These are phyloP conservation scores for Ardeotis arabs DNA, from an alignment of 2,113 vertebrate species.

Conservation along the genomic window DNA sequence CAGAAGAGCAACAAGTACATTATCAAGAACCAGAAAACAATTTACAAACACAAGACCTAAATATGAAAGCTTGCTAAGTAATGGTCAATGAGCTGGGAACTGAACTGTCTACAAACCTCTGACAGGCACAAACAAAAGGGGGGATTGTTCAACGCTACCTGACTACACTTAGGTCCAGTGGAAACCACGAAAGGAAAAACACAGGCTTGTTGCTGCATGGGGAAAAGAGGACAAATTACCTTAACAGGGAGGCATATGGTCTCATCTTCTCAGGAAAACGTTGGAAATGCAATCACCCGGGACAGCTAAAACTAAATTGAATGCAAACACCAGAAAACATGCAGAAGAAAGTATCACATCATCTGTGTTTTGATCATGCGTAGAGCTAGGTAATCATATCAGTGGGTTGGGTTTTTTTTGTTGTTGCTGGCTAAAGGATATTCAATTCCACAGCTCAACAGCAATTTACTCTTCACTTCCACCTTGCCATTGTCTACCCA, in stretches of 20 bases:
- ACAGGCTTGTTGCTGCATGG: neutral
- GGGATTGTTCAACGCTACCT: neutral
- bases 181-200: neutral
- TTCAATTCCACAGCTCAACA: neutral
- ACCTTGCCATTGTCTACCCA: neutral
- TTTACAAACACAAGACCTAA: neutral
- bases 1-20: neutral
- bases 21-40: neutral
- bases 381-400: neutral
- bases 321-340: neutral
- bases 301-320: conserved; percentile 4
- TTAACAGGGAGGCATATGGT: neutral
- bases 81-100: neutral
- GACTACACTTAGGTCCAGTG: neutral
- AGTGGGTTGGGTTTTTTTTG: neutral
- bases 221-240: neutral
- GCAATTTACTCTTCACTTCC: neutral
- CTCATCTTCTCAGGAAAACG: neutral
- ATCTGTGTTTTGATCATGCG: neutral
- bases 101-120: neutral
- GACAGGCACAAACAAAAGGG: neutral
- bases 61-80: neutral
- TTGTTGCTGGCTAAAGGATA: neutral
- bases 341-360: neutral
- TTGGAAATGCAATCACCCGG: neutral